These are phyloP conservation scores for Chrysolina oricalcia DNA, from an alignment of 2,888 invertebrate genomes.

Conservation along the genomic window DNA sequence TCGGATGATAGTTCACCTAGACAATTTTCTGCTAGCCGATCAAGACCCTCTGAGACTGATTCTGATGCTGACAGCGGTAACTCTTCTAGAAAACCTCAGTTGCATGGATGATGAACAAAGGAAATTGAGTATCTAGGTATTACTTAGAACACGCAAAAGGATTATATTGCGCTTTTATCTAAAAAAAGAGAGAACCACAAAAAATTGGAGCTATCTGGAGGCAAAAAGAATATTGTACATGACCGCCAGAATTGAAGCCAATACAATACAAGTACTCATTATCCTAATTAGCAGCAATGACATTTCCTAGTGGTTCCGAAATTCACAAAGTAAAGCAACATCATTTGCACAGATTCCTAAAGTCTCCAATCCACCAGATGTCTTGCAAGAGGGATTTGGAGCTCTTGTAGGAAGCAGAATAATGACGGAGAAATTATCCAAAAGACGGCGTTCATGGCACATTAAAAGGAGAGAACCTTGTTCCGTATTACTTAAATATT, in stretches of 20 bases:
- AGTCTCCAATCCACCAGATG: slow-evolving; percentile 48
- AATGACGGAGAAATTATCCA: slow-evolving; percentile 32
- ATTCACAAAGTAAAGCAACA: slow-evolving; percentile 24
- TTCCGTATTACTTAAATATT: slow-evolving; percentile 41
- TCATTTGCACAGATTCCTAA: slow-evolving; percentile 36
- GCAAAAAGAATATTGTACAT: neutral
- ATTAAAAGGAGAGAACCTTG: slow-evolving; percentile 49
- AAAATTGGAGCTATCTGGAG: neutral
- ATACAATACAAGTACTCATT: neutral
- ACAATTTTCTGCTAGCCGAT: slow-evolving; percentile 10
- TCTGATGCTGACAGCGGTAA: neutral
- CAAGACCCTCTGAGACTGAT: neutral
- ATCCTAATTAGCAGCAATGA: neutral
- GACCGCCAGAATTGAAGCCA: neutral
- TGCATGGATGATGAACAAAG: no score
- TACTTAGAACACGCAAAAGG: neutral
- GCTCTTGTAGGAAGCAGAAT: slow-evolving; percentile 32
- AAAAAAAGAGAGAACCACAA: neutral
- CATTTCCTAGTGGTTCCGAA: slow-evolving; percentile 45
- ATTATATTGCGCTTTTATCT: no score
- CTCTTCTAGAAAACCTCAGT: neutral
- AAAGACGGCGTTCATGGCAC: slow-evolving; percentile 41
- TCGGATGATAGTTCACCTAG: no score
- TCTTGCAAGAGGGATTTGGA: slow-evolving; percentile 47
- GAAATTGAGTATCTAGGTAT: neutral